phyloP scores from a whole-genome alignment of 2,113 vertebrate species.

The Martes martes region DNA sequence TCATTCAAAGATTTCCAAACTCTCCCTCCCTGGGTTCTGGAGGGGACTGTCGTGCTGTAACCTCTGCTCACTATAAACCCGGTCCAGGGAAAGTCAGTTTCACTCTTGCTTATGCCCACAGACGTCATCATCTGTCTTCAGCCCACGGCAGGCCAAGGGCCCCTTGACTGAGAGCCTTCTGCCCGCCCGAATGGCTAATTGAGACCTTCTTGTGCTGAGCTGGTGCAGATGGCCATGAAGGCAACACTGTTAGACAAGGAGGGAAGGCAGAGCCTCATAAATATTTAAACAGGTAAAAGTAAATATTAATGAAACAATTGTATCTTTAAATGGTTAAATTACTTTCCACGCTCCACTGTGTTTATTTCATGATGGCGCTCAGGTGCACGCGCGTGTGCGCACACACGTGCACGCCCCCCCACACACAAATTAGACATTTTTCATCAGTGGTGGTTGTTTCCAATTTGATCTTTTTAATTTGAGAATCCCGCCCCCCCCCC shows the following conservation, averaged over 20 bases:
- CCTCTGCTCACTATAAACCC: background rate
- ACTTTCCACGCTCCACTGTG: conserved; percentile 1
- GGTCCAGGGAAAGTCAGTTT: background rate
- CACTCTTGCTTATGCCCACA: background rate
- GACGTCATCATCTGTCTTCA: background rate
- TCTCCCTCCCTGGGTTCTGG: background rate
- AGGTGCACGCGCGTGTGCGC: too few species aligned
- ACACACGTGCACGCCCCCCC: too few species aligned
- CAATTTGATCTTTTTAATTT: background rate
- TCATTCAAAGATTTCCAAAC: background rate
- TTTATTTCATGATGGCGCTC: background rate
- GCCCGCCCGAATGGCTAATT: conserved; percentile 40
- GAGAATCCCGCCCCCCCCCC: conserved; percentile 14
- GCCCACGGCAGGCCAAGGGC: background rate
- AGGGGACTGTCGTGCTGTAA: background rate
- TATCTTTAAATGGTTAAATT: conserved; percentile 42
- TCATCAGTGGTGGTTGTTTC: background rate
- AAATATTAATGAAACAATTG: conserved; percentile 69
- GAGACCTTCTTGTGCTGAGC: conserved; percentile 55
- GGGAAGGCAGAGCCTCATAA: background rate
- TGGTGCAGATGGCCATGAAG: conserved; percentile 16
- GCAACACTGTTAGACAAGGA: conserved; percentile 9
- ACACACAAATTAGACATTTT: background rate
- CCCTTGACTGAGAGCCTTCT: conserved; percentile 2
- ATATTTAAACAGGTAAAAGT: conserved; percentile 53